A percentile compares a stretch with the other conserved stretches of the same genome.
Evolutionary conservation across 35 echinoderm and acorn worm species (phyloP).

Genomic region (Lytechinus pictus): DNA sequence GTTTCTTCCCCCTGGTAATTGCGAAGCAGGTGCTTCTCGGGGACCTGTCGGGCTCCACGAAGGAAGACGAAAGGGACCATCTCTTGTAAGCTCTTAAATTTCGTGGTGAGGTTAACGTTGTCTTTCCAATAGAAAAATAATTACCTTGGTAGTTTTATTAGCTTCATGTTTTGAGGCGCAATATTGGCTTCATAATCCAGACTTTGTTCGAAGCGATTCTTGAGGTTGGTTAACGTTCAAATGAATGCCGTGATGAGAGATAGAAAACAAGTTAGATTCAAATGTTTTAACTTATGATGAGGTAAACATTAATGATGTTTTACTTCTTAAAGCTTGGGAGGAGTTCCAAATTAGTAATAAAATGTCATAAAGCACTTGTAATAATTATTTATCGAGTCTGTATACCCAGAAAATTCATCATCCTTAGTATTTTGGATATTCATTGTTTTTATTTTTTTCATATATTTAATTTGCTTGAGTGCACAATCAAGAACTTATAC

Average conservation of each 20-base stretch:
- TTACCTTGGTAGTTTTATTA: conserved; percentile 17
- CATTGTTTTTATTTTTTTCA: too few relatives aligned
- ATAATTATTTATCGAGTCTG: too few relatives aligned
- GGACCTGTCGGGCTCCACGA: background rate
- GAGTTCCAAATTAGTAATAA: too few relatives aligned
- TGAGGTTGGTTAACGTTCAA: background rate
- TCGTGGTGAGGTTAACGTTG: background rate
- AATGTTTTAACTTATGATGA: background rate
- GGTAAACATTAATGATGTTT: background rate
- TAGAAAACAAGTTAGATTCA: background rate
- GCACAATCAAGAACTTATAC: too few relatives aligned
- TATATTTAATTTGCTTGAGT: too few relatives aligned
- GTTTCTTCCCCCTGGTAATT: conserved; percentile 10
- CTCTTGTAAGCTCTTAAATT: conserved; percentile 19
- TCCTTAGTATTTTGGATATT: too few relatives aligned
- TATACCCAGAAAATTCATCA: too few relatives aligned
- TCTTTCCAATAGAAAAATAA: background rate
- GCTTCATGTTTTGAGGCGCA: background rate
- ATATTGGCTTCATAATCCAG: background rate
- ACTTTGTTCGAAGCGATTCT: background rate
- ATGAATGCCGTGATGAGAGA: background rate
- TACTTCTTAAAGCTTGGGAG: background rate
- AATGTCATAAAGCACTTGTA: too few relatives aligned
- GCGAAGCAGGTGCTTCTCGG: background rate
- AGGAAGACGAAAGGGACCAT: background rate